These are phyloP conservation scores for Brachionus angularis DNA, from an alignment of 1,140 invertebrate species.

Conservation along the genomic window DNA sequence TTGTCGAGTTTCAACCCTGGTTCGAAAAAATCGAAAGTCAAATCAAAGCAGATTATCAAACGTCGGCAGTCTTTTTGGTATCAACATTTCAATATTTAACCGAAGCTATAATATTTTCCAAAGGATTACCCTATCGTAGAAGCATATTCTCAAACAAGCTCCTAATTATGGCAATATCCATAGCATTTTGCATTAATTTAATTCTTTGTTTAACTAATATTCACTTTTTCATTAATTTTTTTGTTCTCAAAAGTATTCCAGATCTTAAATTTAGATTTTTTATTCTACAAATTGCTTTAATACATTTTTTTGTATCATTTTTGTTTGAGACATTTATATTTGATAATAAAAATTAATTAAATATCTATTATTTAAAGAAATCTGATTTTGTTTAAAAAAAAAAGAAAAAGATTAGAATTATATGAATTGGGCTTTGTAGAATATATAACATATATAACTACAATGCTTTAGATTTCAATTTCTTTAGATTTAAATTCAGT, in stretches of 20 bases:
- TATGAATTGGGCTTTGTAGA: too few relatives aligned
- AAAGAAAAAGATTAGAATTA: too few relatives aligned
- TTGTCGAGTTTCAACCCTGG: not conserved
- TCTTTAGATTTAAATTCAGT: too few relatives aligned
- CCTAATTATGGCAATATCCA: not conserved
- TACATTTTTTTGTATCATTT: not conserved
- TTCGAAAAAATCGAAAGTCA: not conserved
- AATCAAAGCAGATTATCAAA: not conserved
- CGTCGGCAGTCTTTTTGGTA: not conserved
- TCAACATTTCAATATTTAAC: slow-evolving; percentile 4
- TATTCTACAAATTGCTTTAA: not conserved
- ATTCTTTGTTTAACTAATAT: not conserved
- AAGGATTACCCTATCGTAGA: not conserved
- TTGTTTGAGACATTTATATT: not conserved
- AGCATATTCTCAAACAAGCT: not conserved
- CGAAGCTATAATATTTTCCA: not conserved
- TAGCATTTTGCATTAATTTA: not conserved
- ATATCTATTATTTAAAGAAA: slow-evolving; percentile 3
- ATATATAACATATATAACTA: too few relatives aligned
- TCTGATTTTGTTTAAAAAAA: too few relatives aligned
- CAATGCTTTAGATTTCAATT: too few relatives aligned
- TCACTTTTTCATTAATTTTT: not conserved
- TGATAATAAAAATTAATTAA: not conserved
- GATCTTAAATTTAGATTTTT: not conserved
- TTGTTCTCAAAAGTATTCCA: not conserved